phyloP scores from a whole-genome alignment of 2,797 vertebrate genomes.

The Gallinago solitaria region DNA sequence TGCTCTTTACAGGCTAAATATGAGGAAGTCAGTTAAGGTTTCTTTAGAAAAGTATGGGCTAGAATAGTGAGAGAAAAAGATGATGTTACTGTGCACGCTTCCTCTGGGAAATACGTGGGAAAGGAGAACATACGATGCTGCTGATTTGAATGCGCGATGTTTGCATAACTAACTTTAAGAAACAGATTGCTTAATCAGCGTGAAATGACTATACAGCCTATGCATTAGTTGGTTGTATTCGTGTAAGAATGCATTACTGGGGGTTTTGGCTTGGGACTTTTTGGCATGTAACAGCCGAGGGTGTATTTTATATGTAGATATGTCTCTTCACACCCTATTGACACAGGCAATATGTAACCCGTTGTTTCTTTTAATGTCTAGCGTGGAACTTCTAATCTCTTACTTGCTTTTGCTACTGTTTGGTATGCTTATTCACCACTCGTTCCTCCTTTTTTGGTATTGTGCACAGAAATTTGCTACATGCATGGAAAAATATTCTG shows the following conservation, averaged over 20 bases:
- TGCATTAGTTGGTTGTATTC: slow-evolving; percentile 1
- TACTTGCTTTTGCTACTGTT: slow-evolving; percentile 72
- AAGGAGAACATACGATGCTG: neutral
- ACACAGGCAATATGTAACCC: slow-evolving; percentile 44
- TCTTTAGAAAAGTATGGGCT: neutral
- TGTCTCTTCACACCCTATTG: slow-evolving; percentile 18
- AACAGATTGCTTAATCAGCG: slow-evolving; percentile 36
- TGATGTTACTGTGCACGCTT: neutral
- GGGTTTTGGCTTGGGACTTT: slow-evolving; percentile 3
- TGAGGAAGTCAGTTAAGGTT: neutral
- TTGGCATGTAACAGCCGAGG: neutral
- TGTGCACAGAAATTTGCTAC: slow-evolving; percentile 71
- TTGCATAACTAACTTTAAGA: slow-evolving; percentile 53
- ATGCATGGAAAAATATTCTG: slow-evolving; percentile 73
- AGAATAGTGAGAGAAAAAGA: neutral
- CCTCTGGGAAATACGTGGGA: slow-evolving; percentile 50
- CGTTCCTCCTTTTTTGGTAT: slow-evolving; percentile 70
- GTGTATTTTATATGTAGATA: slow-evolving; percentile 7
- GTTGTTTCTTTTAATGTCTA: slow-evolving; percentile 50
- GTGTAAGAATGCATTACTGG: slow-evolving; percentile 28
- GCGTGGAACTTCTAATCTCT: slow-evolving; percentile 46
- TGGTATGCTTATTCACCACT: slow-evolving; percentile 63
- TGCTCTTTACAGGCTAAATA: neutral
- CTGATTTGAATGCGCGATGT: slow-evolving; percentile 40
- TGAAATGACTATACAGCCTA: slow-evolving; percentile 9